Conservation (phyloP, 2,888 invertebrate genomes). For the Drosophila prostipennis region DNA sequence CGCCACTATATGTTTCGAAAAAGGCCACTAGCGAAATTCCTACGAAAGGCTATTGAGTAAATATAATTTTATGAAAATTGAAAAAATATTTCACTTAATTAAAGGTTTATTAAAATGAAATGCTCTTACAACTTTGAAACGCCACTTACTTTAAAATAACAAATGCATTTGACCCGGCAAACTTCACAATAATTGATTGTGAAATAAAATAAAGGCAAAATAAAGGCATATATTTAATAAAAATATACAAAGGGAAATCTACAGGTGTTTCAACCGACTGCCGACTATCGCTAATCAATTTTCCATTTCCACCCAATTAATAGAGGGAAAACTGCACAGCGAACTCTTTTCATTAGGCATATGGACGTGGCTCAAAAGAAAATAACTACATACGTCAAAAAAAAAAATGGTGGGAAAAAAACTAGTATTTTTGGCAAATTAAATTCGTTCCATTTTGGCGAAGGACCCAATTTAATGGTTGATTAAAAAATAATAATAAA, state of each 20-base stretch:
- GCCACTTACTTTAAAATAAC: not conserved
- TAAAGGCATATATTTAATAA: not conserved
- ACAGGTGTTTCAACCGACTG: constrained; percentile 16
- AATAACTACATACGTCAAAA: not conserved
- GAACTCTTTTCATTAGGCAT: constrained; percentile 16
- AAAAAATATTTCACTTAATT: not conserved
- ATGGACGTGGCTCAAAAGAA: not conserved
- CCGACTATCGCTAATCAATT: constrained; percentile 20
- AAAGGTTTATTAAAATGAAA: not conserved
- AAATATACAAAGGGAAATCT: constrained; percentile 8
- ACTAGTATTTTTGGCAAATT: constrained; percentile 26
- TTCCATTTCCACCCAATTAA: constrained; percentile 21
- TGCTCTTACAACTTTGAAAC: not conserved
- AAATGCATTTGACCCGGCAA: not conserved
- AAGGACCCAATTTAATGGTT: constrained; percentile 42
- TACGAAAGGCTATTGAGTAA: not conserved
- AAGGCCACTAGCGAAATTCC: not conserved
- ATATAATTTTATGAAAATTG: no score
- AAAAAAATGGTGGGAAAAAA: constrained; percentile 1
- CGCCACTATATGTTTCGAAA: not conserved
- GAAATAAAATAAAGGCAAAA: no score
- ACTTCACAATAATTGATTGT: not conserved
- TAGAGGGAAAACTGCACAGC: not conserved
- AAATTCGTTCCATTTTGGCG: constrained; percentile 22
- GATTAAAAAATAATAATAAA: constrained; percentile 53